A percentile compares a stretch with the other conserved stretches of the same genome.
phyloP scores from a whole-genome alignment of 2,113 vertebrate species.

The Mola mola region DNA sequence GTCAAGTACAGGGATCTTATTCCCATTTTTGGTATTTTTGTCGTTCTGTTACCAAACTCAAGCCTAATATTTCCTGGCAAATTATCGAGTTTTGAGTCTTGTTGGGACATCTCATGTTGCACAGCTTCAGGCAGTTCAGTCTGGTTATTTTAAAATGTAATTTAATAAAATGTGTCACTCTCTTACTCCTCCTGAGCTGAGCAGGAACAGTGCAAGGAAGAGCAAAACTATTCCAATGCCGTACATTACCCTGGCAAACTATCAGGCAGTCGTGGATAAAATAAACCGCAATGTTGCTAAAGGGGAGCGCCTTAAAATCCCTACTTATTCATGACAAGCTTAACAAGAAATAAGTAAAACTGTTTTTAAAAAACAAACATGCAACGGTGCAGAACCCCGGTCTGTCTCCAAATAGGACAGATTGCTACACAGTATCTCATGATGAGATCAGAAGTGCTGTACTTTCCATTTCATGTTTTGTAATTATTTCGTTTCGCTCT shows the following conservation, averaged over 20 bases:
- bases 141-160: slow-evolving; percentile 32
- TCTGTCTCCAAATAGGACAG: no score
- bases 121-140: slow-evolving; percentile 13
- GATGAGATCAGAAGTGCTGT: no score
- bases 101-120: slow-evolving; percentile 13
- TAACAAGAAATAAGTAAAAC: no score
- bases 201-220: background rate
- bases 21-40: no score
- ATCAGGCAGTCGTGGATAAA: background rate
- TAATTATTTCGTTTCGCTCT: no score
- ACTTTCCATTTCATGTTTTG: no score
- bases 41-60: background rate
- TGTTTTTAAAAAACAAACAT: no score
- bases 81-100: slow-evolving; percentile 34
- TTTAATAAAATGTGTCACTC: slow-evolving; percentile 17
- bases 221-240: background rate
- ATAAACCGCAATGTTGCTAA: no score
- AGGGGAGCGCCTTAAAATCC: no score
- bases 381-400: no score
- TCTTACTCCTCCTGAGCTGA: background rate
- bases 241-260: slow-evolving; percentile 5
- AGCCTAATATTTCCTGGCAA: slow-evolving; percentile 27
- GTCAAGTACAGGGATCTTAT: background rate
- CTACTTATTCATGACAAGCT: no score
- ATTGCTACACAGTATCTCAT: no score